Conservation (phyloP, 2,797 vertebrate genomes). For the Gymnothorax javanicus region DNA sequence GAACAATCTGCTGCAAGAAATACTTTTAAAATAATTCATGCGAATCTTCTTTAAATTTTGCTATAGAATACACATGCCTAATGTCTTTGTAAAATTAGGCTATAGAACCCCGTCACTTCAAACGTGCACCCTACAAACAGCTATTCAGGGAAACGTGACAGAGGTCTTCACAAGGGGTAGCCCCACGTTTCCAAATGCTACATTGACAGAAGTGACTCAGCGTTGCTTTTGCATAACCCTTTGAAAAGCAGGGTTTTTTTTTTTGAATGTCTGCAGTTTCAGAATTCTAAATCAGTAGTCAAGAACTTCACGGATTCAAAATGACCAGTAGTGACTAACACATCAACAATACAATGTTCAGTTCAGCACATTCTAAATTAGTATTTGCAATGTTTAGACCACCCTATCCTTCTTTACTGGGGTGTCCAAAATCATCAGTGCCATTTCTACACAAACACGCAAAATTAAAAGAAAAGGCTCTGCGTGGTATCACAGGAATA, state of each 20-base stretch:
- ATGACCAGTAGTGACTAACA: too few relatives aligned
- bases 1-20: too few relatives aligned
- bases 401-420: background rate
- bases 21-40: background rate
- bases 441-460: background rate
- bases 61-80: background rate
- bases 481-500: background rate
- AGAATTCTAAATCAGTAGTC: too few relatives aligned
- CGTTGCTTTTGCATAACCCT: background rate
- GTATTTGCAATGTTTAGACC: background rate
- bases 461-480: background rate
- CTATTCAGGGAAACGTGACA: slow-evolving; percentile 12
- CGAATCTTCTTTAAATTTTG: too few relatives aligned
- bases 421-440: background rate
- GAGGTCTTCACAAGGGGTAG: background rate
- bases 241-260: too few relatives aligned
- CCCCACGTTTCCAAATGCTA: slow-evolving; percentile 10
- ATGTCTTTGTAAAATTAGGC: background rate
- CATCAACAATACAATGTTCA: too few relatives aligned
- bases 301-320: too few relatives aligned
- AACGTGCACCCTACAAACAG: background rate
- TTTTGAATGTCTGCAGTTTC: too few relatives aligned
- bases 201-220: slow-evolving; percentile 13
- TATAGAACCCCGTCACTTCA: background rate
- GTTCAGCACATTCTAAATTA: too few relatives aligned